These are phyloP conservation scores for Cosmia pyralina DNA, from an alignment of 2,888 invertebrate genomes.

Conservation along the genomic window DNA sequence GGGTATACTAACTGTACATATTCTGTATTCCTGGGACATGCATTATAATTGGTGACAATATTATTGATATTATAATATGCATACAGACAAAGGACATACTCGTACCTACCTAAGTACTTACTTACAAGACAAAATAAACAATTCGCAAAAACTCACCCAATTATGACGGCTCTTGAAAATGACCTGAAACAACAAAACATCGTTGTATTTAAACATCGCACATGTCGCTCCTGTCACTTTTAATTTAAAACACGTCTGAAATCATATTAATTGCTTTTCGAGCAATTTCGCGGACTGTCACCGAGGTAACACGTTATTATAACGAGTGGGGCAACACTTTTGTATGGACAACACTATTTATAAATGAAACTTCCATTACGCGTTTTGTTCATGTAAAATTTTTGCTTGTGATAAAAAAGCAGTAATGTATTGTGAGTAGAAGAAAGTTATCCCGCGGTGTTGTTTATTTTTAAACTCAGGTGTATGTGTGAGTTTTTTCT, in stretches of 20 bases:
- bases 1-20: too few species aligned
- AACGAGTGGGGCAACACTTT: slow-evolving; percentile 59
- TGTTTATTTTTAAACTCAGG: slow-evolving; percentile 60
- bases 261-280: slow-evolving; percentile 82
- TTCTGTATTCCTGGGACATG: not conserved
- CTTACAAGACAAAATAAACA: slow-evolving; percentile 12
- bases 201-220: slow-evolving; percentile 66
- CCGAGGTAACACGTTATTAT: slow-evolving; percentile 78
- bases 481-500: slow-evolving; percentile 60
- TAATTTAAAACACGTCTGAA: slow-evolving; percentile 69
- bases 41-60: not conserved
- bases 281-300: slow-evolving; percentile 83
- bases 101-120: too few species aligned
- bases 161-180: slow-evolving; percentile 32
- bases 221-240: slow-evolving; percentile 64
- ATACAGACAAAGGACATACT: slow-evolving; percentile 9
- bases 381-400: not conserved
- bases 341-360: slow-evolving; percentile 68
- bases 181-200: slow-evolving; percentile 60
- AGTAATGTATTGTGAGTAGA: slow-evolving; percentile 41
- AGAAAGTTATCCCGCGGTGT: slow-evolving; percentile 32
- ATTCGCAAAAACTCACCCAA: slow-evolving; percentile 27
- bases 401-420: not conserved
- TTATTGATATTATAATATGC: not conserved
- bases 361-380: slow-evolving; percentile 48